Evolutionary conservation across 1,140 invertebrate species (phyloP), one percentile per base, ranked within the genome.

Genomic region (Atta cephalotes): DNA sequence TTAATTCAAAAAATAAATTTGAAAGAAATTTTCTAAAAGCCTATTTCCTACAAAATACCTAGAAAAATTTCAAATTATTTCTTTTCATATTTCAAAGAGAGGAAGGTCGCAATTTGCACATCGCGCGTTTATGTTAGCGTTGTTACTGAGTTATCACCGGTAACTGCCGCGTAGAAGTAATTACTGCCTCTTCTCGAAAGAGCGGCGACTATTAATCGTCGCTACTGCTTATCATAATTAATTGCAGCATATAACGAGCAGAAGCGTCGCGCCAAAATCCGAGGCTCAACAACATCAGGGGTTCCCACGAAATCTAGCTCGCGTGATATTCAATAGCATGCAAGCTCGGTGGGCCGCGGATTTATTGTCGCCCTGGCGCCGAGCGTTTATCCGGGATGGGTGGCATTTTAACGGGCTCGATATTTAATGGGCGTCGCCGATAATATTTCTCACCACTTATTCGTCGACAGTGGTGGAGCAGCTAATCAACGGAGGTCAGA

Each of bases 171-270:
- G 77, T 53, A 84, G 45, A 89, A 89, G 72, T 89, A 90, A 90
- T 87, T 90, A 89, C 77, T 80, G 80, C 39, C 51, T 74, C 49
- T 74, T 63, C 74, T 89, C 74, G 65, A 45, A 51, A 77, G 68
- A 49, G 45, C 51, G 45, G 16, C 39, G 45, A 70, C 71, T 66
- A 90, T 90, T 87, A 90, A 90, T 90, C 88, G 76, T 31, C 45
- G 84, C 31, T 31, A 35, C 56, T 86, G 88, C 84, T 89, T 89
- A 89, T 89, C 85, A 82, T 79, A 88, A 90, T 89, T 90, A 90
- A 82, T 90, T 80, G 66, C 77, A 21, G 70, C 51, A 12, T 56
- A 87, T 72, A 80, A 66, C 85, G 80, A 45, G 65, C 65, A 60
- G 65, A 66, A 65, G 68, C 18, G 14, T 31, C 58, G 62, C 71